Evolutionary conservation across 2,113 vertebrate genomes (phyloP).

Genomic region (Lepisosteus osseus): DNA sequence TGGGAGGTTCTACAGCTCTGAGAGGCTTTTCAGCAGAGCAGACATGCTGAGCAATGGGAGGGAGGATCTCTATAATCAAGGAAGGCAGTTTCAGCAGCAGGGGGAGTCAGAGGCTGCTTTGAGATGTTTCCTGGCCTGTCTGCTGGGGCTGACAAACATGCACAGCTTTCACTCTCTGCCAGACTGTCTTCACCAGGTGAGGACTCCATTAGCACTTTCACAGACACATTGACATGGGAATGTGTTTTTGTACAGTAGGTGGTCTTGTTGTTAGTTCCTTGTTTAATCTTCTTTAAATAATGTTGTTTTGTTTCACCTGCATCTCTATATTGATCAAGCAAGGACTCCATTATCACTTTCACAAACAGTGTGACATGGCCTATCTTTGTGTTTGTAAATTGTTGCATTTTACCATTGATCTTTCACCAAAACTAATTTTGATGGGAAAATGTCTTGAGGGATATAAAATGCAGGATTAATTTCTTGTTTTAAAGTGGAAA

Average conservation of each 20-base stretch:
- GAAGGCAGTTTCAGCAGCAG: slow-evolving; percentile 74
- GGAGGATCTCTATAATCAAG: slow-evolving; percentile 74
- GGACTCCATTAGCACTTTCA: slow-evolving; percentile 25
- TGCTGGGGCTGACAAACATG: slow-evolving; percentile 70
- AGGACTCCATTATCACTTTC: slow-evolving; percentile 34
- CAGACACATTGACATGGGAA: too few species aligned
- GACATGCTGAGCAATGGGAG: slow-evolving; percentile 71
- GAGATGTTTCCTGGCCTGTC: slow-evolving; percentile 73
- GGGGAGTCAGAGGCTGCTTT: slow-evolving; percentile 71
- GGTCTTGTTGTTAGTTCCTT: too few species aligned
- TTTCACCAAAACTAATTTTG: too few species aligned
- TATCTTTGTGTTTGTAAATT: too few species aligned
- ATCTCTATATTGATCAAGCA: slow-evolving; percentile 69
- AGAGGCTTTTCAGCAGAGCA: slow-evolving; percentile 32
- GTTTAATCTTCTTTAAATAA: too few species aligned
- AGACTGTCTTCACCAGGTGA: slow-evolving; percentile 76
- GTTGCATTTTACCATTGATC: too few species aligned
- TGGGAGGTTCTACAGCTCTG: slow-evolving; percentile 53
- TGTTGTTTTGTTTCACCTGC: too few species aligned
- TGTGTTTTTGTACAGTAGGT: too few species aligned
- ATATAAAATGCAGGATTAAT: too few species aligned
- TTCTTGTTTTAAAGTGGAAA: too few species aligned
- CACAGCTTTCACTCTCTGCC: slow-evolving; percentile 72
- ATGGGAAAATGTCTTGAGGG: too few species aligned
- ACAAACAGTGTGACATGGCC: too few species aligned